These are phyloP conservation scores for Chrysolina oricalcia DNA, from an alignment of 2,888 invertebrate species.

Conservation along the genomic window DNA sequence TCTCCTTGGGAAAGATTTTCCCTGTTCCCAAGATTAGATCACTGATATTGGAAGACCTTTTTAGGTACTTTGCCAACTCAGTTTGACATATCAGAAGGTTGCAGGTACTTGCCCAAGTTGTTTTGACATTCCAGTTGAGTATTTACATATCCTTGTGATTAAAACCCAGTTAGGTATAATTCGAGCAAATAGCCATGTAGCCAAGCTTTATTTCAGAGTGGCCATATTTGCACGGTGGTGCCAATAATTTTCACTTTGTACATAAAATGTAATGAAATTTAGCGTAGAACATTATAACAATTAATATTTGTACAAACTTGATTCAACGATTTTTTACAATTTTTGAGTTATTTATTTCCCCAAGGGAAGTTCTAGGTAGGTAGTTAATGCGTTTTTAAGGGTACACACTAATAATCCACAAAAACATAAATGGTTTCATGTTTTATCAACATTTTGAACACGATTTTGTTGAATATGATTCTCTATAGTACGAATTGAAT, in stretches of 20 bases:
- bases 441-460: slow-evolving; percentile 58
- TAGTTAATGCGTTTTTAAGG: slow-evolving; percentile 53
- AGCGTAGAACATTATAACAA: slow-evolving; percentile 50
- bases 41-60: too few relatives aligned
- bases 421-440: slow-evolving; percentile 28
- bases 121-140: too few relatives aligned
- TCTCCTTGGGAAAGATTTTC: too few relatives aligned
- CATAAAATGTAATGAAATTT: slow-evolving; percentile 48
- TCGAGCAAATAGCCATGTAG: background rate
- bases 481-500: slow-evolving; percentile 30
- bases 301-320: slow-evolving; percentile 64
- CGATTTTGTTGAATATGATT: slow-evolving; percentile 40
- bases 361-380: slow-evolving; percentile 45
- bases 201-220: slow-evolving; percentile 24
- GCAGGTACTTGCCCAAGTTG: too few relatives aligned
- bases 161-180: too few relatives aligned
- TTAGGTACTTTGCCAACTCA: too few relatives aligned
- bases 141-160: too few relatives aligned
- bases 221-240: slow-evolving; percentile 47
- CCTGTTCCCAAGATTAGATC: too few relatives aligned
- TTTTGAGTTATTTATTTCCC: slow-evolving; percentile 59
- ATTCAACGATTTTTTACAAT: slow-evolving; percentile 61
- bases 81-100: too few relatives aligned
- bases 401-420: slow-evolving; percentile 49
- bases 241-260: slow-evolving; percentile 51